phyloP scores from a whole-genome alignment of 2,888 invertebrate genomes.

The Minunthozetes semirufus region DNA sequence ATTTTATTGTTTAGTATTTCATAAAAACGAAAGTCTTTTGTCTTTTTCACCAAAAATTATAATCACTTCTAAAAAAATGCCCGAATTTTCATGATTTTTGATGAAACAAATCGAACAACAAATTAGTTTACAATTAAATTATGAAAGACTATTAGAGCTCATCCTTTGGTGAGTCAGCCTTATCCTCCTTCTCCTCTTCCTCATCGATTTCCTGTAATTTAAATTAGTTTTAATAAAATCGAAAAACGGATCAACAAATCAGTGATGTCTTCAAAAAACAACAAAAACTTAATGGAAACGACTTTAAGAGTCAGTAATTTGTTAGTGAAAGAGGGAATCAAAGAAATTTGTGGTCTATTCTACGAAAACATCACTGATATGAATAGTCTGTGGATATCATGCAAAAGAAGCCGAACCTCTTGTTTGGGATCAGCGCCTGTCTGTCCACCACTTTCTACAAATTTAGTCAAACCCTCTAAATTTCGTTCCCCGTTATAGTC shows the following conservation, averaged over 20 bases:
- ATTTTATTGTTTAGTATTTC: constrained; percentile 8
- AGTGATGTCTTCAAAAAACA: neutral
- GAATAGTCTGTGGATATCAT: neutral
- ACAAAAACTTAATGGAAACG: neutral
- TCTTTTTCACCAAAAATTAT: constrained; percentile 18
- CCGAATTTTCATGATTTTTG: constrained; percentile 25
- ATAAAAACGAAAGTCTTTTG: neutral
- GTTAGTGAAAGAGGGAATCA: neutral
- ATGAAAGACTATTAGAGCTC: constrained; percentile 40
- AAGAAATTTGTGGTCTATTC: too few species aligned
- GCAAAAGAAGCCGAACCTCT: constrained; percentile 43
- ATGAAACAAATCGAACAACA: constrained; percentile 27
- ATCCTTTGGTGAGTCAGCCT: constrained; percentile 40
- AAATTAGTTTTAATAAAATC: neutral
- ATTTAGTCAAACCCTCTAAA: constrained; percentile 82
- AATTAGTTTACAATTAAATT: constrained; percentile 23
- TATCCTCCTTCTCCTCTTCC: constrained; percentile 42
- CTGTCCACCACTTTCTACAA: constrained; percentile 82
- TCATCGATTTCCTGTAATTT: constrained; percentile 41
- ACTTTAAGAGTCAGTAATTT: neutral
- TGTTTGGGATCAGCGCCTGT: constrained; percentile 63
- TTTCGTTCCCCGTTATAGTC: constrained; percentile 95
- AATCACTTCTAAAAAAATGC: constrained; percentile 22
- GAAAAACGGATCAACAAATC: neutral
- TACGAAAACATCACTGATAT: neutral